Conservation (phyloP, 1,140 invertebrate species). For the Pentalonia nigronervosa region DNA sequence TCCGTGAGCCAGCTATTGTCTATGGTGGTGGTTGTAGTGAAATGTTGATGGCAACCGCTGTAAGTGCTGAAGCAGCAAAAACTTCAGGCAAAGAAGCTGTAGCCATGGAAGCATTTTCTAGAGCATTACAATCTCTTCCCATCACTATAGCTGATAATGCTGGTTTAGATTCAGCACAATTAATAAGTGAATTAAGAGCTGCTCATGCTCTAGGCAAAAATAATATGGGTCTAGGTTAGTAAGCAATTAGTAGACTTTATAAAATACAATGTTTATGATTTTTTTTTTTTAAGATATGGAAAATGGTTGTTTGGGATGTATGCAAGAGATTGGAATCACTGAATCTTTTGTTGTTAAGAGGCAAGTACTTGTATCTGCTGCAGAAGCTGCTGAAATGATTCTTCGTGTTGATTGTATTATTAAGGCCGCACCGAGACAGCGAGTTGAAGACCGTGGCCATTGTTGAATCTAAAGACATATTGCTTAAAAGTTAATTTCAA, state of each 20-base stretch:
- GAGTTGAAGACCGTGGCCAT: slow-evolving; percentile 84
- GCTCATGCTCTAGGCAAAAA: slow-evolving; percentile 81
- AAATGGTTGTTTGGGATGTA: slow-evolving; percentile 81
- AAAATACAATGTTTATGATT: not conserved
- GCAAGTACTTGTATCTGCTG: slow-evolving; percentile 91
- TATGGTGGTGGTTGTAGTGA: slow-evolving; percentile 94
- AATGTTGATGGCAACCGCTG: slow-evolving; percentile 95
- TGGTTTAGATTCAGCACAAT: slow-evolving; percentile 95
- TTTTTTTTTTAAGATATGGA: slow-evolving; percentile 80
- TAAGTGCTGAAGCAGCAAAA: slow-evolving; percentile 80
- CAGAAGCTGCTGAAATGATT: slow-evolving; percentile 99
- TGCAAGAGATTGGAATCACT: slow-evolving; percentile 89
- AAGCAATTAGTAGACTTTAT: slow-evolving; percentile 11
- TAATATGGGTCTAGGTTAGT: slow-evolving; percentile 81
- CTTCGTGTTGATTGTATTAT: slow-evolving; percentile 97
- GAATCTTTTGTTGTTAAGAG: slow-evolving; percentile 97
- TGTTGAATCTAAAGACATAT: slow-evolving; percentile 70
- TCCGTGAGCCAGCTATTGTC: slow-evolving; percentile 89
- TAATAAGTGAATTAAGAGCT: slow-evolving; percentile 89
- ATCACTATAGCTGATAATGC: slow-evolving; percentile 98
- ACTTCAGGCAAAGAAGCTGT: slow-evolving; percentile 96
- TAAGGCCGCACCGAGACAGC: slow-evolving; percentile 89
- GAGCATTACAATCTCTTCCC: slow-evolving; percentile 86
- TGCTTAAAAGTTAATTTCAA: no score
- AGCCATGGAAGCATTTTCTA: slow-evolving; percentile 95